Evolutionary conservation across 2,113 vertebrate species (phyloP).

Genomic region (Columba janthina): DNA sequence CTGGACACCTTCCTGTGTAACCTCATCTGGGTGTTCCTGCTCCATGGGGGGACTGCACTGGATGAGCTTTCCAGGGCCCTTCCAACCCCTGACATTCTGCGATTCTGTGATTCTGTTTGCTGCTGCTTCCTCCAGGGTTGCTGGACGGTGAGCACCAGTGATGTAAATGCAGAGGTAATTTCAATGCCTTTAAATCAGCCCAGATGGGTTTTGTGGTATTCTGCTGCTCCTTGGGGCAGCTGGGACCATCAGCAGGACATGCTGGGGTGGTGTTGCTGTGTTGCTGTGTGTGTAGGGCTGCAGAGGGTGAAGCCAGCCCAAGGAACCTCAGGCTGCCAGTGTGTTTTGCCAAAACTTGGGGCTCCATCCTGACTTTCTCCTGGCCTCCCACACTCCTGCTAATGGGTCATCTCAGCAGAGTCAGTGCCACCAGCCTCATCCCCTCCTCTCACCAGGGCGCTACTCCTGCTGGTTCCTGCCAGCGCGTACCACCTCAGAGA

Average conservation of each 20-base stretch:
- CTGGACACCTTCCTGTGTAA: too few relatives aligned
- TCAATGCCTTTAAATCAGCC: not conserved
- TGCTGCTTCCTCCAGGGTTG: not conserved
- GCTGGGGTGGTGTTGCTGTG: not conserved
- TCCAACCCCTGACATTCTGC: too few relatives aligned
- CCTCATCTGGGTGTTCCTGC: too few relatives aligned
- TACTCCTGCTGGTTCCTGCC: not conserved
- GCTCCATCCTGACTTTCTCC: not conserved
- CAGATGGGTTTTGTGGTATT: not conserved
- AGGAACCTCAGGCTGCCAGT: rapidly evolving
- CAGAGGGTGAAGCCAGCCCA: not conserved
- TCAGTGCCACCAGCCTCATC: not conserved
- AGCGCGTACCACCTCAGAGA: rapidly evolving
- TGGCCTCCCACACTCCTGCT: not conserved
- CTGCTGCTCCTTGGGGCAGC: not conserved
- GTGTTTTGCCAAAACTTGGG: not conserved
- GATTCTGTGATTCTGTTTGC: not conserved
- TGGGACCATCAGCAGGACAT: not conserved
- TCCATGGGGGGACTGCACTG: too few relatives aligned
- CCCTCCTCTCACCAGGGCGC: not conserved
- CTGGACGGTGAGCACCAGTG: not conserved
- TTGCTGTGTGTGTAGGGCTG: not conserved
- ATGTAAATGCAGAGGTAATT: not conserved
- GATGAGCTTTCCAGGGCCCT: too few relatives aligned
- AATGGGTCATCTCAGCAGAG: not conserved